Base-by-base conservation (phyloP, 2,113 vertebrate species). In the Miniopterus natalensis region DNA sequence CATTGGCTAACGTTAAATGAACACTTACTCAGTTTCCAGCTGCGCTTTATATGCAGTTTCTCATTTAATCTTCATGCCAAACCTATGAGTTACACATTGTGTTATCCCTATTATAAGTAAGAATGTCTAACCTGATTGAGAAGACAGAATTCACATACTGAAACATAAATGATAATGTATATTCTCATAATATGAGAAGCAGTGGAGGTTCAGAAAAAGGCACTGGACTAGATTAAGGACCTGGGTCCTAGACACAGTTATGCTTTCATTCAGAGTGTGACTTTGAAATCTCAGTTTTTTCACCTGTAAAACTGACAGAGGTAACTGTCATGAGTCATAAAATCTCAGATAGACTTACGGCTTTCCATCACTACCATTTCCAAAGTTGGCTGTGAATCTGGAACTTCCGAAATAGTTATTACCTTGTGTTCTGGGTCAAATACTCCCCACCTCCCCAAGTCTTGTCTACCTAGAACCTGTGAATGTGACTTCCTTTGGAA, bases 31-130 rank as follows among this genome's bases (percentile, higher is more conserved):
- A 25, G 25, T 74, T 87, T 65, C 27, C 31, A 73, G 25, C 27
- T 94, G 5, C 53, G 11, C 21, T 59, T 90, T 66, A 31, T 18
- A 21, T 45, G 5, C 61, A 86, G 31, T 57, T 95, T 89, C 74
- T 96, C 68, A 75, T 57, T 93, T 63, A 84, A 79, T 66, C 45
- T 65, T 87, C 18, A 79, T 66, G 63, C 21, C 42, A 96, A 93
- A 57, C 49, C n/a, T 83, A 13, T 31, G 31, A 59, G 47, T 45
- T 83, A 68, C 42, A 89, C 40, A 71, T 20, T n/a, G 4, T 81
- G 74, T 93, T 84, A 45, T 84, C 88, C 7, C 29, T 73, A 53
- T 84, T 92, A 13, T 70, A 25, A 88, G 47, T 49, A 66, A 79
- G 70, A 36, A 2, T 78, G 14, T 77, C 40, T 88, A 84, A 36